phyloP scores from a whole-genome alignment of 2,113 vertebrate genomes.

The Catagonus wagneri region DNA sequence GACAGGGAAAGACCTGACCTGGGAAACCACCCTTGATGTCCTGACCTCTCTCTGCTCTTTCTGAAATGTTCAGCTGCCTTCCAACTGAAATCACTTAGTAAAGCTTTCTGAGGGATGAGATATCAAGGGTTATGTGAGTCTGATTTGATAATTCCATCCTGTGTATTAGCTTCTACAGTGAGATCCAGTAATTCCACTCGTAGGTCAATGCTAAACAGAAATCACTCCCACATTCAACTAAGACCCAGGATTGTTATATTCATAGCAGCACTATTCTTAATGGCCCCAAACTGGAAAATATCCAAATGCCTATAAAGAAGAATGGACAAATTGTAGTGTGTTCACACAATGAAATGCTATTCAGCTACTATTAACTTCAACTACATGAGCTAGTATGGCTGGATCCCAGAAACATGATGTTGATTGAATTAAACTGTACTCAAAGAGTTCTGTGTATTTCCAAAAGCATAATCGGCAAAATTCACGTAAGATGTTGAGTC shows the following conservation, averaged over 20 bases:
- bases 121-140: background rate
- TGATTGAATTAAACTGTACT: background rate
- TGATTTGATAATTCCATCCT: background rate
- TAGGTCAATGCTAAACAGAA: background rate
- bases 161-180: background rate
- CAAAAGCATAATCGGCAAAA: background rate
- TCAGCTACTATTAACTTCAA: constrained; percentile 2
- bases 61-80: background rate
- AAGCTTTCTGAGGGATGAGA: constrained; percentile 21
- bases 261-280: background rate
- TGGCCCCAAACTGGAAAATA: background rate
- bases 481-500: background rate
- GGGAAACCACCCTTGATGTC: background rate
- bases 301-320: background rate
- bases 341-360: background rate
- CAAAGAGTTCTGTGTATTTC: background rate
- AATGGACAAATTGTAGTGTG: background rate
- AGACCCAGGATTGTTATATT: background rate
- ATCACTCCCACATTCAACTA: background rate
- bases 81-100: background rate
- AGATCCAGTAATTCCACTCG: background rate
- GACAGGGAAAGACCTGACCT: background rate
- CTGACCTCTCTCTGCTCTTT: background rate
- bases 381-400: background rate
- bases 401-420: background rate